phyloP scores from a whole-genome alignment of 1,140 invertebrate genomes.

The Drosophila simulans region DNA sequence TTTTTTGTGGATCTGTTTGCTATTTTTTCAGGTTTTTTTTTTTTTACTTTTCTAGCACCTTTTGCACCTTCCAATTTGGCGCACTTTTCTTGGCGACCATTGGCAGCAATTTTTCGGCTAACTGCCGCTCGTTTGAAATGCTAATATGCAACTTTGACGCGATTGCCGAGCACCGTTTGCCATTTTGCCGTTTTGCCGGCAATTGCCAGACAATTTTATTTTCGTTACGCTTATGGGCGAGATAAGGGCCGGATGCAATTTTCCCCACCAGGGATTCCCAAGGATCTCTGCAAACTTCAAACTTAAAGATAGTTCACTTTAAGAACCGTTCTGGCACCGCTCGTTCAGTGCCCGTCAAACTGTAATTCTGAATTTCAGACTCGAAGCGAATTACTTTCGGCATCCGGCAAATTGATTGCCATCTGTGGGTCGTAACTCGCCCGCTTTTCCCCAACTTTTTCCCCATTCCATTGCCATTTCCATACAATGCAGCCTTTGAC shows the following conservation, averaged over 20 bases:
- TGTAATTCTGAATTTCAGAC: conserved; percentile 43
- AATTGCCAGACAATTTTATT: conserved; percentile 80
- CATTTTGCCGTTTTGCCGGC: conserved; percentile 34
- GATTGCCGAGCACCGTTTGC: conserved; percentile 50
- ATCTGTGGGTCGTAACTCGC: conserved; percentile 36
- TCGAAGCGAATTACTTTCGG: conserved; percentile 68
- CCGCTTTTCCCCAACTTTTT: background rate
- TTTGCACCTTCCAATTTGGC: conserved; percentile 75
- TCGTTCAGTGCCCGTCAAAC: conserved; percentile 38
- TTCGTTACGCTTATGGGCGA: conserved; percentile 60
- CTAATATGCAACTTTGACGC: conserved; percentile 80
- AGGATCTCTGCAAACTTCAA: conserved; percentile 7
- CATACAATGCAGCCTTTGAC: conserved; percentile 52
- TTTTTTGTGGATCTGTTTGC: conserved; percentile 14
- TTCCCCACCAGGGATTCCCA: conserved; percentile 36
- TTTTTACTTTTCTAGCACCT: background rate
- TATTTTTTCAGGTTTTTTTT: background rate
- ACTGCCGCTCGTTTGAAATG: conserved; percentile 81
- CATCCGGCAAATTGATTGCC: conserved; percentile 72
- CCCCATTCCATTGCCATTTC: conserved; percentile 56
- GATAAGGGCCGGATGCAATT: conserved; percentile 53
- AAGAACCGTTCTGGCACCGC: conserved; percentile 1
- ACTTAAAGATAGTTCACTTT: conserved; percentile 13
- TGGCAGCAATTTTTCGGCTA: conserved; percentile 78
- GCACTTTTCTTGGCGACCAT: conserved; percentile 71